Conservation (phyloP, 2,113 vertebrate genomes). For the Muntiacus reevesi region DNA sequence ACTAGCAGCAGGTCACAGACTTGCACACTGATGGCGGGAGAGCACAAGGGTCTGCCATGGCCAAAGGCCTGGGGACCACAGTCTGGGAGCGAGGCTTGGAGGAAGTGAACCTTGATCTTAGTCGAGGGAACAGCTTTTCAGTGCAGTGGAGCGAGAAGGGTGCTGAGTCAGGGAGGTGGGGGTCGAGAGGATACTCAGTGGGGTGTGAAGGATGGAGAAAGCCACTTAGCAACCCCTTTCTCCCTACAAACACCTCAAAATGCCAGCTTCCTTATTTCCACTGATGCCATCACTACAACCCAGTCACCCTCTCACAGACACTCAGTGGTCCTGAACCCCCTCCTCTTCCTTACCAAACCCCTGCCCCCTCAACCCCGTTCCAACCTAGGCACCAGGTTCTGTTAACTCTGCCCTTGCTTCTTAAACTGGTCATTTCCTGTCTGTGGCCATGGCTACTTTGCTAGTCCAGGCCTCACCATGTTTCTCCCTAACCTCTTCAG, state of each 20-base stretch:
- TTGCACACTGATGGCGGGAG: rapidly evolving
- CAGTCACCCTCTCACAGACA: not conserved
- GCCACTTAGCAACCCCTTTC: not conserved
- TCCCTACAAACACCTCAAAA: not conserved
- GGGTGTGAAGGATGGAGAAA: not conserved
- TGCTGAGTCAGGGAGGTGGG: not conserved
- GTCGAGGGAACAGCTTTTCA: not conserved
- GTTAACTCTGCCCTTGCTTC: not conserved
- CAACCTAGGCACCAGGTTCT: not conserved
- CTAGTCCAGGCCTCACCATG: not conserved
- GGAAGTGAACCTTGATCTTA: not conserved
- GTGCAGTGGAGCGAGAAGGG: not conserved
- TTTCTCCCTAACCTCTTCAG: not conserved
- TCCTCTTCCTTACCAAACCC: not conserved
- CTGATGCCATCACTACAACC: not conserved
- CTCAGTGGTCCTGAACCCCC: not conserved
- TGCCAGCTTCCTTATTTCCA: not conserved
- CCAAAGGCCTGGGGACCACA: not conserved
- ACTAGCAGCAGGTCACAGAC: not conserved
- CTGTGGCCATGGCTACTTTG: not conserved
- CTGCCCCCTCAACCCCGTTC: not conserved
- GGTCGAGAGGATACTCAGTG: not conserved
- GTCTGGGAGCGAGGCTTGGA: not conserved
- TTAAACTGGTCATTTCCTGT: not conserved
- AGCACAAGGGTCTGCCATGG: not conserved